phyloP scores from a whole-genome alignment of 2,888 invertebrate species.

The Parascotia fuliginaria region DNA sequence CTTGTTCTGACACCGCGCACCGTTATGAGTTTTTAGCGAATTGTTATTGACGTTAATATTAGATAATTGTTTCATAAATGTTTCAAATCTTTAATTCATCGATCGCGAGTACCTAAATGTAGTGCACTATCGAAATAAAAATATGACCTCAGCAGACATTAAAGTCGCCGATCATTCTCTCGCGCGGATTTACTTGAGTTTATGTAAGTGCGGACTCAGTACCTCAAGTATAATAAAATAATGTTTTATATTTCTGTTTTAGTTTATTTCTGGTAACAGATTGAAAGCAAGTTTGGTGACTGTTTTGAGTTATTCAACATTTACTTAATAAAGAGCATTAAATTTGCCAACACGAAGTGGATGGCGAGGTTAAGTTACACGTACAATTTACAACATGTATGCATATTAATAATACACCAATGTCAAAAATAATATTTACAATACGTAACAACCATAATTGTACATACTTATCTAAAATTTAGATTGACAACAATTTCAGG shows the following conservation, averaged over 20 bases:
- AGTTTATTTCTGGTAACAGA: background rate
- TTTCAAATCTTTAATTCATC: too few relatives aligned
- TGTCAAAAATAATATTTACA: conserved; percentile 48
- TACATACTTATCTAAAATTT: background rate
- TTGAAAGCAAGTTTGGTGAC: conserved; percentile 27
- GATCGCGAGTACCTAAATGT: conserved; percentile 13
- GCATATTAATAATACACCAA: conserved; percentile 23
- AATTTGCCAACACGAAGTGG: conserved; percentile 67
- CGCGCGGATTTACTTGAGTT: conserved; percentile 42
- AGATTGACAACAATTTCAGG: background rate
- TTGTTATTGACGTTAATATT: conserved; percentile 29
- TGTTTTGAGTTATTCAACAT: conserved; percentile 44
- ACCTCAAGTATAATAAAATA: background rate
- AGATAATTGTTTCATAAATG: conserved; percentile 4
- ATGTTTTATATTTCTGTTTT: background rate
- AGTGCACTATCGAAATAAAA: conserved; percentile 25
- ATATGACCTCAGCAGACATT: conserved; percentile 8
- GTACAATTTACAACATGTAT: conserved; percentile 17
- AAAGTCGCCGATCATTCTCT: conserved; percentile 44
- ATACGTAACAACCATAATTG: conserved; percentile 25
- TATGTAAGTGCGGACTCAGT: conserved; percentile 7
- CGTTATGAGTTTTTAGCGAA: conserved; percentile 2
- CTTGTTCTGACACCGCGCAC: conserved; percentile 9
- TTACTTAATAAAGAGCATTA: conserved; percentile 52
- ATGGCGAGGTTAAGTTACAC: conserved; percentile 44